Conservation (phyloP, 2,888 invertebrate species). For the Acholoe squamosa region DNA sequence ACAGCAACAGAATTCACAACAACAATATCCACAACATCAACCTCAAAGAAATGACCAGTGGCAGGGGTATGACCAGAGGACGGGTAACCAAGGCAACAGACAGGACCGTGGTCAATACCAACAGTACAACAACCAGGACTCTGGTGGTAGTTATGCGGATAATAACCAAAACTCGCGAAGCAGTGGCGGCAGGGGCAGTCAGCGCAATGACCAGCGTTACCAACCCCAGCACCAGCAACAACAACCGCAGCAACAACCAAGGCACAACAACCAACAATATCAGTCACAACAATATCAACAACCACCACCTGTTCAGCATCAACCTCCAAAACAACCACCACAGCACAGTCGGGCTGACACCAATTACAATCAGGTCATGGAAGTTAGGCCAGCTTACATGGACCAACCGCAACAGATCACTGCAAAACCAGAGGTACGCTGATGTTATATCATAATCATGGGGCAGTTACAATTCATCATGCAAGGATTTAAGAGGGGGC, state of each 20-base stretch:
- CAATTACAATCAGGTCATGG: not conserved
- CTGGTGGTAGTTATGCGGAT: not conserved
- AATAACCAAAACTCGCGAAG: not conserved
- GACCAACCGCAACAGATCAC: not conserved
- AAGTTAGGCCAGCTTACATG: constrained; percentile 2
- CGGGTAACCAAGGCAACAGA: constrained; percentile 19
- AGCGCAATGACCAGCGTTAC: constrained; percentile 11
- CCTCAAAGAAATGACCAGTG: constrained; percentile 31
- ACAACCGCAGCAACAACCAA: constrained; percentile 4
- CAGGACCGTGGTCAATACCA: not conserved
- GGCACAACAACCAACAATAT: constrained; percentile 1
- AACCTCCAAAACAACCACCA: not conserved
- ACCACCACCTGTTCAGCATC: not conserved
- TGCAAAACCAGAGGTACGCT: not conserved
- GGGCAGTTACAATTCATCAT: too few relatives aligned
- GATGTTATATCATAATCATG: too few relatives aligned
- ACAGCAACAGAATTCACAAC: not conserved
- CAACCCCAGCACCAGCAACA: not conserved
- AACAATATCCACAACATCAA: constrained; percentile 33
- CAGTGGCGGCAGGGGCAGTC: not conserved
- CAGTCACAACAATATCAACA: not conserved
- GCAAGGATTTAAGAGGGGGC: too few relatives aligned
- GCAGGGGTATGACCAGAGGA: constrained; percentile 51
- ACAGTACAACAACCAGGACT: constrained; percentile 13
- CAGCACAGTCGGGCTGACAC: not conserved